These are phyloP conservation scores for Lapara coniferarum DNA, from an alignment of 2,888 invertebrate species.

Conservation along the genomic window DNA sequence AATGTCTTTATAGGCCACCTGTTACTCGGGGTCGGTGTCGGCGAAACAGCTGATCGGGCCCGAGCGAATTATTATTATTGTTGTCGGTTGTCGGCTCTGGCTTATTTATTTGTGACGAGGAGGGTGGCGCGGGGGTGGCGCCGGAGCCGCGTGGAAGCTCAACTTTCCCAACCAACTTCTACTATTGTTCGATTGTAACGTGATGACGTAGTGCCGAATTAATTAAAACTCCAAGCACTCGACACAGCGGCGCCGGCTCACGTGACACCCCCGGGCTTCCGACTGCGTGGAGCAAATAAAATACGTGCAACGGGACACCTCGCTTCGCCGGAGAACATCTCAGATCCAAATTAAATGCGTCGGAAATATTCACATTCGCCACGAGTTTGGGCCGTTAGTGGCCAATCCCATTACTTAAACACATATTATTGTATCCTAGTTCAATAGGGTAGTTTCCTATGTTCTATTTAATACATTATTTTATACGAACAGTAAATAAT, in stretches of 20 bases:
- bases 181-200: conserved; percentile 57
- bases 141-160: conserved; percentile 53
- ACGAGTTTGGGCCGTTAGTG: background rate
- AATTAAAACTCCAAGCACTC: conserved; percentile 38
- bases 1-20: conserved; percentile 84
- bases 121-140: conserved; percentile 52
- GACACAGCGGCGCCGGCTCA: conserved; percentile 21
- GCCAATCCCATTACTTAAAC: background rate
- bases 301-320: conserved; percentile 20
- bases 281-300: conserved; percentile 27
- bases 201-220: conserved; percentile 42
- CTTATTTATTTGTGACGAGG: conserved; percentile 78
- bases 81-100: conserved; percentile 75
- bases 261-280: conserved; percentile 19
- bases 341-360: conserved; percentile 16
- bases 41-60: conserved; percentile 80
- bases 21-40: conserved; percentile 81
- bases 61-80: conserved; percentile 80
- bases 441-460: too few relatives aligned
- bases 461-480: too few relatives aligned
- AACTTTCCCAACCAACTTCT: conserved; percentile 65
- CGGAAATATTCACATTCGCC: conserved; percentile 20
- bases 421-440: background rate
- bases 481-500: too few relatives aligned
- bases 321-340: conserved; percentile 8